Conservation (phyloP, 2,113 vertebrate species). For the Albula glossodonta region DNA sequence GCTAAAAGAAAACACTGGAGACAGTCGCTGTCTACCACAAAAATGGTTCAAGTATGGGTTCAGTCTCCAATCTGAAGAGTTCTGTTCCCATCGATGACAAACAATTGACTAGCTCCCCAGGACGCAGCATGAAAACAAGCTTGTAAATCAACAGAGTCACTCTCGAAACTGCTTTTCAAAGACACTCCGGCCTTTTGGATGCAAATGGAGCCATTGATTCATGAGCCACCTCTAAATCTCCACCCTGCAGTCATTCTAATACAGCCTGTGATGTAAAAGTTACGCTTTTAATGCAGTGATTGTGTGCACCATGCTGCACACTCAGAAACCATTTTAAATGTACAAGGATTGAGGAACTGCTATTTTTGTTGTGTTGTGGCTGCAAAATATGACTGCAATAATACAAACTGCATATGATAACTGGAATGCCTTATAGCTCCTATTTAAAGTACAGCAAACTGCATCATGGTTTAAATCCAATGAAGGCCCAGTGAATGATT, state of each 20-base stretch:
- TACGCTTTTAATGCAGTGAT: background rate
- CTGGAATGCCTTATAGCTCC: background rate
- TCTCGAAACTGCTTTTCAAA: background rate
- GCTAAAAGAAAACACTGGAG: background rate
- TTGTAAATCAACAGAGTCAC: background rate
- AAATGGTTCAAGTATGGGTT: background rate
- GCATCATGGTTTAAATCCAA: background rate
- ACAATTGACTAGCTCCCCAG: background rate
- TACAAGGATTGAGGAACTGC: background rate
- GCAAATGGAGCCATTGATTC: conserved; percentile 32
- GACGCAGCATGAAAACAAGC: background rate
- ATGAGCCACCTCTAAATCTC: conserved; percentile 22
- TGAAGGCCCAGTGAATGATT: background rate
- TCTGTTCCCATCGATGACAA: background rate
- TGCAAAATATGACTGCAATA: background rate
- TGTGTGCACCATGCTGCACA: background rate
- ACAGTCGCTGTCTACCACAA: background rate
- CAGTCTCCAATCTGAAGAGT: background rate
- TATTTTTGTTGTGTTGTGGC: background rate
- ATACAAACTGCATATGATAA: background rate
- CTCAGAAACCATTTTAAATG: background rate
- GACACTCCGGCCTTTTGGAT: conserved; percentile 16
- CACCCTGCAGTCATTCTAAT: conserved; percentile 18
- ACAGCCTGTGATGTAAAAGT: background rate
- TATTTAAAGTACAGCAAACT: background rate